Percentiles rank a stretch among this genome's conserved stretches.
Conservation (phyloP, 2,797 vertebrate species). For the Hybognathus amarus region DNA sequence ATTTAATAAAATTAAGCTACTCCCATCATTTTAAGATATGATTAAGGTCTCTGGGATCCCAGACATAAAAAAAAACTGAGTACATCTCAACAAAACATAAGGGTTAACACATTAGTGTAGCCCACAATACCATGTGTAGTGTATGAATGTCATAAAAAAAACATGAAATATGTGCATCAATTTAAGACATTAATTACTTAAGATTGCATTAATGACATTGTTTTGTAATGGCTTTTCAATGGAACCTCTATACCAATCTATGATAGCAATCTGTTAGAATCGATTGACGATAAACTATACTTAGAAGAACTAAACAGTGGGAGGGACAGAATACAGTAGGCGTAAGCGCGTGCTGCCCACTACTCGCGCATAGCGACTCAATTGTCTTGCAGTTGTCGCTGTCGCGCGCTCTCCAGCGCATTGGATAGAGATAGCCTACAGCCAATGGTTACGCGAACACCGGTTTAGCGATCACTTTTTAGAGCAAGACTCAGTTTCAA, state of each 20-base stretch:
- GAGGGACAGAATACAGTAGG: constrained; percentile 3
- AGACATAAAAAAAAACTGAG: not conserved
- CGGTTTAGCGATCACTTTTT: not conserved
- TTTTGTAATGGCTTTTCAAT: not conserved
- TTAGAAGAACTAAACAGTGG: constrained; percentile 4
- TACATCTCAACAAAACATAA: not conserved
- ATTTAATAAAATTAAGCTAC: not conserved
- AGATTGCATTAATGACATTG: not conserved
- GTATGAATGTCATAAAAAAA: not conserved
- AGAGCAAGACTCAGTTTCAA: not conserved
- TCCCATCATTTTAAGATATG: not conserved
- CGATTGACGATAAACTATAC: not conserved
- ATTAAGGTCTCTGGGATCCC: not conserved
- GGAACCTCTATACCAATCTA: not conserved
- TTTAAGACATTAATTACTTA: not conserved
- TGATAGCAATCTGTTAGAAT: not conserved
- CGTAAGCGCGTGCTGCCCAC: not conserved
- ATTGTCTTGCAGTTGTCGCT: not conserved
- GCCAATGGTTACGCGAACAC: not conserved
- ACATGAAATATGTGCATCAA: not conserved
- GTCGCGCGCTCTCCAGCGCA: constrained; percentile 2
- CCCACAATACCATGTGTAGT: not conserved
- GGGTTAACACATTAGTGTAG: not conserved
- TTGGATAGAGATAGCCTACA: not conserved
- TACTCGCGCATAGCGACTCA: not conserved